These are phyloP conservation scores for Meleagris gallopavo DNA, from an alignment of 2,113 vertebrate genomes.

Conservation along the genomic window DNA sequence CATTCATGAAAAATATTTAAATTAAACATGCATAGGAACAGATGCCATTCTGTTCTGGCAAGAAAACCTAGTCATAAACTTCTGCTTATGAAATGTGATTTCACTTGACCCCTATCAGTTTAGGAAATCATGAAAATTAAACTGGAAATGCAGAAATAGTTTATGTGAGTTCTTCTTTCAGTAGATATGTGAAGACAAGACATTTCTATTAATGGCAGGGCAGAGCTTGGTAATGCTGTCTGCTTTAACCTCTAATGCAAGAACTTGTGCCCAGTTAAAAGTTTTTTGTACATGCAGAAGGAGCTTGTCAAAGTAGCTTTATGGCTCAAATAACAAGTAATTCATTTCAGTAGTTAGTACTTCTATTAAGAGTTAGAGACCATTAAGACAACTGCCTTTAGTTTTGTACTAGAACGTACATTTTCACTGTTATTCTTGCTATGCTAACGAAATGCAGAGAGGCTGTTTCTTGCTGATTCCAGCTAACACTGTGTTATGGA, in stretches of 20 bases:
- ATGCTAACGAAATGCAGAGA: not conserved
- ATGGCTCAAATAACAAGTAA: not conserved
- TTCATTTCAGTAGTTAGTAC: not conserved
- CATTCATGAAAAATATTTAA: constrained; percentile 77
- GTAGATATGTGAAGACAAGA: constrained; percentile 44
- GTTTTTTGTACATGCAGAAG: not conserved
- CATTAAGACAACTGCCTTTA: not conserved
- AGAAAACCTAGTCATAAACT: constrained; percentile 73
- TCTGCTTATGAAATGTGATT: constrained; percentile 70
- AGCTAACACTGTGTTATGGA: not conserved
- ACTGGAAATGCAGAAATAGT: constrained; percentile 54
- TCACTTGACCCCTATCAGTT: constrained; percentile 68
- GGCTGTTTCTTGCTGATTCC: not conserved
- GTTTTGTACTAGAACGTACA: not conserved
- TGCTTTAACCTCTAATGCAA: constrained; percentile 1
- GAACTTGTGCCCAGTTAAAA: not conserved
- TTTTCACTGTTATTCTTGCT: not conserved
- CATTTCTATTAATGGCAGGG: constrained; percentile 32
- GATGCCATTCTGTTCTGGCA: constrained; percentile 74
- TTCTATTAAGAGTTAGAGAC: not conserved
- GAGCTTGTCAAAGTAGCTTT: not conserved
- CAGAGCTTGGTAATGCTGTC: not conserved
- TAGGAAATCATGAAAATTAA: constrained; percentile 69
- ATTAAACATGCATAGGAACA: constrained; percentile 77
- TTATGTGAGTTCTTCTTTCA: constrained; percentile 44